phyloP scores from a whole-genome alignment of 2,888 invertebrate species.

The Lithophane leautieri region DNA sequence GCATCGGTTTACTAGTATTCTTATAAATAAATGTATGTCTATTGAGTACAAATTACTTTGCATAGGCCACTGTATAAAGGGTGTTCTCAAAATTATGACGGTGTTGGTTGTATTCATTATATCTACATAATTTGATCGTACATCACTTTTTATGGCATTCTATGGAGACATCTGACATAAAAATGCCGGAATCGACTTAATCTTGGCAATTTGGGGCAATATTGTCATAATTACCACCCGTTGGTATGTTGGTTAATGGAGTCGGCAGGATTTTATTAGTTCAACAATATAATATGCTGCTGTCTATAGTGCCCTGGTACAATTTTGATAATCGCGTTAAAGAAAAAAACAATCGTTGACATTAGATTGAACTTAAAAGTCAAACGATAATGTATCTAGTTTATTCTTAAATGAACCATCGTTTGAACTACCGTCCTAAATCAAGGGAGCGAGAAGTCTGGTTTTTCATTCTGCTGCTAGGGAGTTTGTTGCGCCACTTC shows the following conservation, averaged over 20 bases:
- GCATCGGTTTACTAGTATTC: too few species aligned
- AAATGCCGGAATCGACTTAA: conserved; percentile 41
- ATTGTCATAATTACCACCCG: conserved; percentile 42
- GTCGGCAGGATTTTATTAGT: not conserved
- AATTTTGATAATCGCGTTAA: not conserved
- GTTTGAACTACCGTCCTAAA: too few species aligned
- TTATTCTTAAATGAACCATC: not conserved
- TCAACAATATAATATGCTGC: not conserved
- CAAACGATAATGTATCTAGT: not conserved
- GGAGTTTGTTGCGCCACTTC: too few species aligned
- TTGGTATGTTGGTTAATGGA: conserved; percentile 32
- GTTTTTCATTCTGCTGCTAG: too few species aligned
- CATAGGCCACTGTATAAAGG: not conserved
- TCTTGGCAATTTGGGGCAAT: conserved; percentile 51
- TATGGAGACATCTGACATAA: conserved; percentile 41
- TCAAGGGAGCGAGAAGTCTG: too few species aligned
- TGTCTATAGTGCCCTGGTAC: conserved; percentile 18
- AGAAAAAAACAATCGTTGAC: not conserved
- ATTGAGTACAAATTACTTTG: not conserved
- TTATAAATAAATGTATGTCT: too few species aligned
- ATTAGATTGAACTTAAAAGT: not conserved
- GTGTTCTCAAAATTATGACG: not conserved
- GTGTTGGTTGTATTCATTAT: conserved; percentile 3
- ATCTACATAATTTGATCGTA: conserved; percentile 44
- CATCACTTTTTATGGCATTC: conserved; percentile 53